A percentile compares a stretch with the other conserved stretches of the same genome.
Conservation (phyloP, 2,888 invertebrate species). For the Rhimphoctona megacephalus region DNA sequence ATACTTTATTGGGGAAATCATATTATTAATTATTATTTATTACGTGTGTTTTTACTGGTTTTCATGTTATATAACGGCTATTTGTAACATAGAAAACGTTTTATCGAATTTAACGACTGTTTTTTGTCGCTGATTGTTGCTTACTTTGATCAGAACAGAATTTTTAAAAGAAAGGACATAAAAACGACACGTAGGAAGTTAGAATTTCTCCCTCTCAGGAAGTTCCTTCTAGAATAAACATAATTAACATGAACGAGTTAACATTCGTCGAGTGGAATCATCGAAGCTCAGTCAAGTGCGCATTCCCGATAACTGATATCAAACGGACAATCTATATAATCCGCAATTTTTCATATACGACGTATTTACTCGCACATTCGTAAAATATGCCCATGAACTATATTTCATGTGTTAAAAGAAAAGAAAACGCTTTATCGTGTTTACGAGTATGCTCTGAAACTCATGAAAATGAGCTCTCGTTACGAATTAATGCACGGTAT, state of each 20-base stretch:
- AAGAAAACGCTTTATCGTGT: background rate
- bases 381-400: background rate
- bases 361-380: background rate
- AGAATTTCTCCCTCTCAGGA: background rate
- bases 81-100: background rate
- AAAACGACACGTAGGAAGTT: background rate
- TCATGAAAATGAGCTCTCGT: conserved; percentile 48
- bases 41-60: background rate
- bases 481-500: conserved; percentile 37
- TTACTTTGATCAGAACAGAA: background rate
- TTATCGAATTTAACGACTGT: background rate
- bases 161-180: background rate
- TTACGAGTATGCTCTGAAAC: conserved; percentile 51
- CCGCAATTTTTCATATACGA: background rate
- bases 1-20: background rate
- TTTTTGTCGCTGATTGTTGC: background rate
- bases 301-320: background rate
- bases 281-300: background rate
- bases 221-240: background rate
- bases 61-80: background rate
- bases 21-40: background rate
- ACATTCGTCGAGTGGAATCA: background rate
- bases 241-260: conserved; percentile 2
- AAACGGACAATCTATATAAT: conserved; percentile 2
- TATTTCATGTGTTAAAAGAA: background rate